A percentile compares a stretch with the other conserved stretches of the same genome.
phyloP scores from a whole-genome alignment of 2,888 invertebrate species.

The Dryobotodes eremita region DNA sequence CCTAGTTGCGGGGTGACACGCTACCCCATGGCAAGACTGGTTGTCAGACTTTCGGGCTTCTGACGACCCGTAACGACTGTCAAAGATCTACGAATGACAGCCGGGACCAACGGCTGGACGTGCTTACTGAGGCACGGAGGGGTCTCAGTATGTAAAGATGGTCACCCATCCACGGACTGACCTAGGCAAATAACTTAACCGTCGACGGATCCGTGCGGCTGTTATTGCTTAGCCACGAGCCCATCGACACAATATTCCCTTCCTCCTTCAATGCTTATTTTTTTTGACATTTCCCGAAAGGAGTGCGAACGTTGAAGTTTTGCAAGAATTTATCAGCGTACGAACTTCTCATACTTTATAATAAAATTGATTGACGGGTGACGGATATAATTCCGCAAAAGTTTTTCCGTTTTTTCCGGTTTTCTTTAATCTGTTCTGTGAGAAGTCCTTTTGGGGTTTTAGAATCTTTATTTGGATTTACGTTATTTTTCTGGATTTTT shows the following conservation, averaged over 20 bases:
- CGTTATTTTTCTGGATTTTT: background rate
- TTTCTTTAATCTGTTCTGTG: slow-evolving; percentile 3
- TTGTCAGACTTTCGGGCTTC: background rate
- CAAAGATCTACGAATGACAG: background rate
- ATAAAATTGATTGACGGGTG: slow-evolving; percentile 35
- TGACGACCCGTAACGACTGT: background rate
- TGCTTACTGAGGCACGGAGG: background rate
- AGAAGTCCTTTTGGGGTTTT: slow-evolving; percentile 13
- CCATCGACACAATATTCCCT: background rate
- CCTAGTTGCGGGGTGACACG: background rate
- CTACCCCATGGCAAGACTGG: background rate
- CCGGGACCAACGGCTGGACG: background rate
- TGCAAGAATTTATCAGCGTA: background rate
- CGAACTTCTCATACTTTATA: slow-evolving; percentile 11
- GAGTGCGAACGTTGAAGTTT: background rate
- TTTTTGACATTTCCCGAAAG: background rate
- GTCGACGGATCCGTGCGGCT: background rate
- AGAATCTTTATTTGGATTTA: background rate
- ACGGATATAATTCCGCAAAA: slow-evolving; percentile 11
- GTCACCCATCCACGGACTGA: background rate
- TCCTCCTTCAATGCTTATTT: background rate
- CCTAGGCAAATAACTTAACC: background rate
- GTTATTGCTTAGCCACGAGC: background rate
- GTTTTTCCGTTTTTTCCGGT: background rate
- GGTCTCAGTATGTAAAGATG: background rate